These are phyloP conservation scores for Hypocryptadius cinnamomeus DNA, from an alignment of 2,113 vertebrate genomes.

Conservation along the genomic window DNA sequence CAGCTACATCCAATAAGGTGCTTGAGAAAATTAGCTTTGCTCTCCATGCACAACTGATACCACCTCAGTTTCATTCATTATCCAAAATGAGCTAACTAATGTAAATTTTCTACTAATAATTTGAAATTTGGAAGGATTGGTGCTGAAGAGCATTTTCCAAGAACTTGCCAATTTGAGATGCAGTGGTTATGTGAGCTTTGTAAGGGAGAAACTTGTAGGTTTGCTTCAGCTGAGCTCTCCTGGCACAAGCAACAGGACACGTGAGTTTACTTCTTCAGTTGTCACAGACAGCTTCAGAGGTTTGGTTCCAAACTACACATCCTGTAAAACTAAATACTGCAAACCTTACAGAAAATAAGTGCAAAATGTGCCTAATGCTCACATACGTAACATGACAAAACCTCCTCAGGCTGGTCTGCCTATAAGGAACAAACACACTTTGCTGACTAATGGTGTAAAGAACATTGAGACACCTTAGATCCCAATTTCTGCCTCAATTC, in stretches of 20 bases:
- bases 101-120: conserved; percentile 8
- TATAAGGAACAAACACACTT: background rate
- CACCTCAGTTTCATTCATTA: conserved; percentile 15
- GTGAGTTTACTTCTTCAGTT: background rate
- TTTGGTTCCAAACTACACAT: background rate
- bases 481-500: background rate
- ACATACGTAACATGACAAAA: background rate
- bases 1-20: background rate
- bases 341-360: background rate
- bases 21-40: conserved; percentile 17
- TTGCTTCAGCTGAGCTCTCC: background rate
- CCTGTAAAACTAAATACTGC: background rate
- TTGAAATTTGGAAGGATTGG: background rate
- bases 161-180: background rate
- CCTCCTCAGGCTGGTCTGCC: background rate
- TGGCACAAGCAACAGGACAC: background rate
- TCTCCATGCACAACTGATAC: background rate
- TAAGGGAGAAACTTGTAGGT: background rate
- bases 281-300: background rate
- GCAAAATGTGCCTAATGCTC: background rate
- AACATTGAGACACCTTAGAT: background rate
- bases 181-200: background rate
- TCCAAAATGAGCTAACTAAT: background rate
- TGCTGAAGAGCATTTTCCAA: conserved; percentile 9
- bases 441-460: background rate